Percentiles rank a stretch among this genome's conserved stretches.
These are phyloP conservation scores for Pelmatolapia mariae DNA, from an alignment of 2,113 vertebrate species.

Conservation along the genomic window DNA sequence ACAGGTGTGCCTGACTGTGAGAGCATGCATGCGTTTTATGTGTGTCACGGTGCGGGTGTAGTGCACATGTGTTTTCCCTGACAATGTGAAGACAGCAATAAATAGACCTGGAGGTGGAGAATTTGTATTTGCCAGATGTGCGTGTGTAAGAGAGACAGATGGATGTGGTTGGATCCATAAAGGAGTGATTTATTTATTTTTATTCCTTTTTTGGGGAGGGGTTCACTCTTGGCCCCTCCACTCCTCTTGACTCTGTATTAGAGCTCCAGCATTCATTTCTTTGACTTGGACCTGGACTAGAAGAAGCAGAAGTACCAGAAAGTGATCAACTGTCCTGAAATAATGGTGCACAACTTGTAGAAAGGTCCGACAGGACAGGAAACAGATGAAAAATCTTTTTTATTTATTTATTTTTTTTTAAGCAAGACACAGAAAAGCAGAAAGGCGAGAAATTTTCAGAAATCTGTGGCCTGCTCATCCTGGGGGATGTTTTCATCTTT, in stretches of 20 bases:
- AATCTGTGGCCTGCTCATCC: constrained; percentile 66
- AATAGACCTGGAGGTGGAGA: neutral
- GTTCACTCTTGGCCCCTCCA: neutral
- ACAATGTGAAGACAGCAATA: neutral
- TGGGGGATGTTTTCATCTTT: constrained; percentile 72
- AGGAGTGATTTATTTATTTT: neutral
- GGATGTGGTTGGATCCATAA: neutral
- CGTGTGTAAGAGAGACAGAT: neutral
- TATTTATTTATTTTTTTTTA: constrained; percentile 14
- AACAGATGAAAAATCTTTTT: constrained; percentile 2
- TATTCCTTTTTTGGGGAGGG: neutral
- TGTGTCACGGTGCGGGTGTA: neutral
- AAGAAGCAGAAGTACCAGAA: constrained; percentile 13
- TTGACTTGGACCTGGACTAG: neutral
- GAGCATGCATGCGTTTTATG: neutral
- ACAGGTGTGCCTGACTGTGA: constrained; percentile 42
- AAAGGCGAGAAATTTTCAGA: constrained; percentile 46
- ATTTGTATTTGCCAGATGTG: constrained; percentile 23
- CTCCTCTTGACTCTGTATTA: neutral
- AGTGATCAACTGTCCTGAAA: constrained; percentile 33
- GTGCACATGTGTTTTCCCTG: neutral
- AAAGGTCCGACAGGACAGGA: constrained; percentile 34
- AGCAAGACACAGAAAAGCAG: neutral
- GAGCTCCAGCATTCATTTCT: neutral
- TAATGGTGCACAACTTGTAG: constrained; percentile 19